Evolutionary conservation across 2,888 invertebrate genomes (phyloP), one percentile per base, ranked within the genome.

Genomic region (Lasioglossum pauxillum): DNA sequence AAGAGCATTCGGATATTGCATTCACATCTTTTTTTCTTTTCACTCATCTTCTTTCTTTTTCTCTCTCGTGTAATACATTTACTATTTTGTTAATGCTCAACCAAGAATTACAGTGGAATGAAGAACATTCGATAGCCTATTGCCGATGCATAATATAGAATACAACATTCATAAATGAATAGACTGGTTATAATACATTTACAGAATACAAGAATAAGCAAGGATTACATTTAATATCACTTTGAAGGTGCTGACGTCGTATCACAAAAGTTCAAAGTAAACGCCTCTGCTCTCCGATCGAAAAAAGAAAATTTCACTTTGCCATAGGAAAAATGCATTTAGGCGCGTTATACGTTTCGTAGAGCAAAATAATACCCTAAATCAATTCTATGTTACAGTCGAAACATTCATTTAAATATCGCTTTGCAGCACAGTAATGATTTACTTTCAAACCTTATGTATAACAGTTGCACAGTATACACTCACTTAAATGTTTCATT

Each of bases 391-490:
- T 88, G 46, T 81, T 83, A 75, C 75, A 83, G 60, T 77, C 72
- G 67, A 86, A 87, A 87, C 83, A 87, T 87, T 84, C 83, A 87
- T 83, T 80, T 82, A 84, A 81, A 84, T 84, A 85, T 79, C 38
- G 82, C 77, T 83, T 71, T 78, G 79, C 44, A 83, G 73, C 76
- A 83, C 75, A 81, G 71, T 84, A 81, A 82, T 87, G 74, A 90
- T 82, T 89, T 89, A 88, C 84, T 87, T 86, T 86, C 84, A 87
- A 85, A 83, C 75, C 75, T 79, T 87, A 90, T 81, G 83, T 83
- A 86, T 86, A 92, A 90, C 88, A 91, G 87, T 81, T 84, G 83
- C 80, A 80, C 83, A 80, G 84, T 90, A 82, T 90, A 90, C 88
- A 89, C 77, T 90, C 86, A 90, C 75, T 90, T 89, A 87, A 57